Evolutionary conservation across 2,113 vertebrate genomes (phyloP).

Genomic region (Montifringilla adamsi): DNA sequence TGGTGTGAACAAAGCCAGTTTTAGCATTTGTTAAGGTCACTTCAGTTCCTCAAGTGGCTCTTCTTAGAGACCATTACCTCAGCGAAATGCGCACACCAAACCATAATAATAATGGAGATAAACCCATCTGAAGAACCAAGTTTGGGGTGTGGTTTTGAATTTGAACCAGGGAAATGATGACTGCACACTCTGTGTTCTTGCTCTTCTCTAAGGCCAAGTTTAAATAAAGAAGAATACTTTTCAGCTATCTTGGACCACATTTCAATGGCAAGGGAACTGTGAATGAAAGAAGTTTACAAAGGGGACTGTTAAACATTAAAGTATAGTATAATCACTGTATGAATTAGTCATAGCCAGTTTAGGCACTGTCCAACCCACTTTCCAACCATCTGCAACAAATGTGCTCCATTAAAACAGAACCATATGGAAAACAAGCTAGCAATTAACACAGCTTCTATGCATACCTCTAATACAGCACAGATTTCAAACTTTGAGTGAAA

Average conservation of each 20-base stretch:
- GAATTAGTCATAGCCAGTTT: conserved; percentile 83
- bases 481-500: conserved; percentile 89
- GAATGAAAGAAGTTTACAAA: conserved; percentile 75
- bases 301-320: conserved; percentile 75
- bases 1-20: conserved; percentile 40
- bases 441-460: conserved; percentile 91
- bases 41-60: conserved; percentile 48
- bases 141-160: conserved; percentile 75
- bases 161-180: conserved; percentile 75
- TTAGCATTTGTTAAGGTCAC: conserved; percentile 44
- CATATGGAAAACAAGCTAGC: conserved; percentile 94
- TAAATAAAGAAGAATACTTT: conserved; percentile 73
- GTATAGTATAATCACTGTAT: conserved; percentile 76
- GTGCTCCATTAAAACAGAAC: conserved; percentile 93
- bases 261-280: conserved; percentile 78
- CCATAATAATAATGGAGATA: conserved; percentile 79
- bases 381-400: conserved; percentile 94
- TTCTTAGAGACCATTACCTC: conserved; percentile 43
- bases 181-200: conserved; percentile 66
- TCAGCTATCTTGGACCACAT: conserved; percentile 75
- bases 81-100: conserved; percentile 72
- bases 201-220: conserved; percentile 66
- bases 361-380: conserved; percentile 83
- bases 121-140: conserved; percentile 72
- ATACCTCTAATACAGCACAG: conserved; percentile 85